Evolutionary conservation across 1,140 invertebrate genomes (phyloP).

Genomic region (Carposina sasakii): DNA sequence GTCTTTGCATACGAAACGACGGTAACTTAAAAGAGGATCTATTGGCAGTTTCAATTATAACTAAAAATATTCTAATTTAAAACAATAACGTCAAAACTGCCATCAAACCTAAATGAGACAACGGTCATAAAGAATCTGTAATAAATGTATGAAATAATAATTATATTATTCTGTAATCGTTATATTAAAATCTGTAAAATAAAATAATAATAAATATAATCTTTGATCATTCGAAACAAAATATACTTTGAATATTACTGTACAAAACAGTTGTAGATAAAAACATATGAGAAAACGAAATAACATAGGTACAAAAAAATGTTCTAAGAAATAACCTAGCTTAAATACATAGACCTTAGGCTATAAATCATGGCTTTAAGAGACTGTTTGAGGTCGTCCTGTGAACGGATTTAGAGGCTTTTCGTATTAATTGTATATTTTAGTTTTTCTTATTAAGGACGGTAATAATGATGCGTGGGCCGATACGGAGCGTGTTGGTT

Average conservation of each 20-base stretch:
- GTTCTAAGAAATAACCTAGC: conserved; percentile 48
- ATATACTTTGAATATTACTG: conserved; percentile 57
- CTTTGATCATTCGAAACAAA: conserved; percentile 64
- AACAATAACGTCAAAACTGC: conserved; percentile 41
- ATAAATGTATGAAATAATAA: conserved; percentile 42
- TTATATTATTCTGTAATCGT: conserved; percentile 50
- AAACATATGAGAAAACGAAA: conserved; percentile 43
- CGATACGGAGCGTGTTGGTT: conserved; percentile 54
- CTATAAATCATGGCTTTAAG: conserved; percentile 57
- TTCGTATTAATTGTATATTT: no score
- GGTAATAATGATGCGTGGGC: conserved; percentile 57
- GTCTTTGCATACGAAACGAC: conserved; percentile 57
- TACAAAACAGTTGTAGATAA: conserved; percentile 50
- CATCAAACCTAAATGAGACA: conserved; percentile 39
- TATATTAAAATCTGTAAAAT: conserved; percentile 49
- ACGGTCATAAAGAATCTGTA: conserved; percentile 46
- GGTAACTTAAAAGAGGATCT: conserved; percentile 54
- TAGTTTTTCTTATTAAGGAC: conserved; percentile 47
- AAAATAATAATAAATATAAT: conserved; percentile 56
- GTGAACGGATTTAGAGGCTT: conserved; percentile 16
- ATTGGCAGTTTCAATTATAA: conserved; percentile 47
- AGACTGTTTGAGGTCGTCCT: conserved; percentile 53
- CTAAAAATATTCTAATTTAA: conserved; percentile 39
- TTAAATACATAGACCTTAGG: conserved; percentile 54
- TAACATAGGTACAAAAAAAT: conserved; percentile 60